A percentile compares a stretch with the other conserved stretches of the same genome.
Evolutionary conservation across 2,113 vertebrate species (phyloP).

Genomic region (Semnopithecus entellus): DNA sequence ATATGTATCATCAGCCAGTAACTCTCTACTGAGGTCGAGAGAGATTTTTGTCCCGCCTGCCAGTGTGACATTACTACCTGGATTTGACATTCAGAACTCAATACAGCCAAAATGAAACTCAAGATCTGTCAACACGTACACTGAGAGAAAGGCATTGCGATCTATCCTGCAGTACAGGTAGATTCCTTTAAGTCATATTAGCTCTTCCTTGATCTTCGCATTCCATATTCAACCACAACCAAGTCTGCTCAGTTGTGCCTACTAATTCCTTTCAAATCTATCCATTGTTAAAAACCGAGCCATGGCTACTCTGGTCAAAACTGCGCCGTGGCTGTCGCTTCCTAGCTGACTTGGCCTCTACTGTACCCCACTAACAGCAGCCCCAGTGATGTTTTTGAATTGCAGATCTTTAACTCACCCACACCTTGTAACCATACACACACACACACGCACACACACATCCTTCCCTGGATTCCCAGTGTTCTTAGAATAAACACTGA

Average conservation of each 20-base stretch:
- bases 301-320: not conserved
- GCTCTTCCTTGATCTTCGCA: not conserved
- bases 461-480: not conserved
- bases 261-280: not conserved
- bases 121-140: not conserved
- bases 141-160: not conserved
- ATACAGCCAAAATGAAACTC: not conserved
- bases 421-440: not conserved
- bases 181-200: not conserved
- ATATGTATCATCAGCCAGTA: not conserved
- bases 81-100: not conserved
- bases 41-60: not conserved
- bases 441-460: accelerated
- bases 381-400: not conserved
- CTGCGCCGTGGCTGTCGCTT: not conserved
- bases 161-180: not conserved
- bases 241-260: not conserved
- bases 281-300: not conserved
- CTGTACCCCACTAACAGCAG: not conserved
- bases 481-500: not conserved
- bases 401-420: not conserved
- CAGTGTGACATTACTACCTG: not conserved
- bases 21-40: not conserved
- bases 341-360: not conserved
- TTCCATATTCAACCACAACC: not conserved